Evolutionary conservation across 2,113 vertebrate genomes (phyloP), one percentile per base, ranked within the genome.

Genomic region (Stictonetta naevosa): DNA sequence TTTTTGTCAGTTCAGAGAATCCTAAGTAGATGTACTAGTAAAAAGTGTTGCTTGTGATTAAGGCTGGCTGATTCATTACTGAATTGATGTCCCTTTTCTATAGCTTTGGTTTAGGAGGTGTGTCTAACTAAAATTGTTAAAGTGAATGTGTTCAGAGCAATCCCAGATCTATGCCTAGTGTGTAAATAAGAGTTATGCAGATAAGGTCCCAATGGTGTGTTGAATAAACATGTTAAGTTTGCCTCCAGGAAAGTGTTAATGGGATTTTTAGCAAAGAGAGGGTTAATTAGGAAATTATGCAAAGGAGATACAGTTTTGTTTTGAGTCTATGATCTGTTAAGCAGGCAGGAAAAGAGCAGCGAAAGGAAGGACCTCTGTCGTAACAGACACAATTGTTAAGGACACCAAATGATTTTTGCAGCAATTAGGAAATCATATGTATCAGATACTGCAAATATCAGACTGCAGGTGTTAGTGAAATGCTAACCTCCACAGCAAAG

Each of bases 391-490:
- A 88, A 86, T 67, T 86, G 25, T 48, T 84, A 79, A 91, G 59
- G 75, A 93, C 44, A 73, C 28, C 82, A 31, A 38, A 21, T 48
- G 23, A 4, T 44, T 94, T 95, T 84, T 92, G 55, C 53, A 86
- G 44, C 33, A 79, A 69, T 91, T 83, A 92, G 19, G 38, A 78
- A 90, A 86, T 52, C 3, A 12, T 58, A 40, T 64, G 46, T 91
- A 90, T 94, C 67, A 82, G 74, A 17, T 83, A 60, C 72, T 48
- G 34, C 34, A 66, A 84, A 83, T 50, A 76, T 79, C 85, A 94
- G 52, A 90, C 18, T 90, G 59, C 58, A 77, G 63, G 75, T 86
- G 52, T 85, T 92, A 95, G 68, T 90, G 86, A 96, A 97, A 96
- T 36, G 22, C 13, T 77, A 86, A 85, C 46, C 63, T 92, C 22